Evolutionary conservation across 92 coral and sea anemone genomes (phyloP).

Genomic region (Plumapathes pennacea): DNA sequence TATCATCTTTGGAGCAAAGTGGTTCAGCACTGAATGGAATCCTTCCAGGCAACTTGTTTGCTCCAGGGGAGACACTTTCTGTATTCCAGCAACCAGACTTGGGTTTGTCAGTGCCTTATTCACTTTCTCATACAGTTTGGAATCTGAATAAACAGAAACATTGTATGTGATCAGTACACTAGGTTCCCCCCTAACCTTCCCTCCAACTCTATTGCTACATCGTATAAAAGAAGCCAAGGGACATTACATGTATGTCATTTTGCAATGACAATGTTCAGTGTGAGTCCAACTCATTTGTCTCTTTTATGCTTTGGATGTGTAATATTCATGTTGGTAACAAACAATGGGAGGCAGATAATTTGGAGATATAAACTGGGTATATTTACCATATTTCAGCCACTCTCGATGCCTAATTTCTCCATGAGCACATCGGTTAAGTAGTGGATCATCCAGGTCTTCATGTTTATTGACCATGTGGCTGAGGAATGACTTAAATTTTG

Average conservation of each 20-base stretch:
- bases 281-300: no score
- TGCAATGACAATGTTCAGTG: no score
- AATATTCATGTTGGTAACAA: no score
- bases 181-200: no score
- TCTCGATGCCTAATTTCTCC: slow-evolving; percentile 30
- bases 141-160: slow-evolving; percentile 14
- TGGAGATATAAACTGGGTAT: no score
- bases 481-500: slow-evolving; percentile 34
- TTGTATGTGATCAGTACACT: no score
- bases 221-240: no score
- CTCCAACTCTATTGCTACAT: no score
- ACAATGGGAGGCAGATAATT: no score
- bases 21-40: slow-evolving; percentile 26
- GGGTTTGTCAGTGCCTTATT: slow-evolving; percentile 15
- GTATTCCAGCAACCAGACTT: slow-evolving; percentile 21
- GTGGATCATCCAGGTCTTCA: slow-evolving; percentile 19
- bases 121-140: slow-evolving; percentile 21
- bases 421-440: slow-evolving; percentile 45
- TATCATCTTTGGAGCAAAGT: slow-evolving; percentile 39
- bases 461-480: slow-evolving; percentile 33
- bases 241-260: no score
- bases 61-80: slow-evolving; percentile 26
- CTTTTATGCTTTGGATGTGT: no score
- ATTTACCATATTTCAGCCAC: slow-evolving; percentile 32
- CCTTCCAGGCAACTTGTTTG: slow-evolving; percentile 35